These are phyloP conservation scores for Tryphoninae sp. DNA, from an alignment of 2,888 invertebrate genomes.

Conservation along the genomic window DNA sequence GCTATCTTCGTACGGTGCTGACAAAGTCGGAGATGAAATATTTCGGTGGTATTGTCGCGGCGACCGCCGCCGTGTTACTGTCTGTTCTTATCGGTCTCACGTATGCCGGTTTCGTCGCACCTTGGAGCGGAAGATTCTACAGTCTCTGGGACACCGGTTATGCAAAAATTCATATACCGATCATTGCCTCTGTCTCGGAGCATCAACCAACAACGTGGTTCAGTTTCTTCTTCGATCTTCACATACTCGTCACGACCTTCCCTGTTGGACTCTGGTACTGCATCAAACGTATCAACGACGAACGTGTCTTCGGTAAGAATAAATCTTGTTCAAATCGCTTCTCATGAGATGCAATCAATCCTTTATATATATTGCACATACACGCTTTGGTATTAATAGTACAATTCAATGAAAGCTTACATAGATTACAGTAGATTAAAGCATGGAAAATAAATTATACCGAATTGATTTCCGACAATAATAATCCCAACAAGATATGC, in stretches of 20 bases:
- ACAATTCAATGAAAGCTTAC: no score
- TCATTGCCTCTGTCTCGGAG: slow-evolving; percentile 98
- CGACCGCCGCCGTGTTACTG: slow-evolving; percentile 89
- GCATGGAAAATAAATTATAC: no score
- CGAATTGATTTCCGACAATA: no score
- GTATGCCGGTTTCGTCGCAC: slow-evolving; percentile 96
- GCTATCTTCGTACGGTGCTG: slow-evolving; percentile 92
- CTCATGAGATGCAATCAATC: no score
- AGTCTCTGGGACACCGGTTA: slow-evolving; percentile 98
- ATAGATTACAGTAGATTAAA: no score
- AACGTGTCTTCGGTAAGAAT: slow-evolving; percentile 94
- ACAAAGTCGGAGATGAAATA: slow-evolving; percentile 95
- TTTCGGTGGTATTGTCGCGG: slow-evolving; percentile 88
- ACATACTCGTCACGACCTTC: slow-evolving; percentile 97
- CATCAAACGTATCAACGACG: slow-evolving; percentile 98
- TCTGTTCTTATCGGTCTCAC: slow-evolving; percentile 93
- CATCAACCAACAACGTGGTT: slow-evolving; percentile 99
- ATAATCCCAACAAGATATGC: no score
- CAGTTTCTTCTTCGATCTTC: slow-evolving; percentile 99
- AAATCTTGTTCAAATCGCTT: background rate
- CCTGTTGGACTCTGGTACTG: slow-evolving; percentile 99
- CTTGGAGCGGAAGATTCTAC: slow-evolving; percentile 92
- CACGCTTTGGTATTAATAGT: no score
- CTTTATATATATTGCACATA: background rate
- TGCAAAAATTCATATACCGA: slow-evolving; percentile 99